phyloP scores from a whole-genome alignment of 2,888 invertebrate genomes.

The Lasioglossum marginatum region DNA sequence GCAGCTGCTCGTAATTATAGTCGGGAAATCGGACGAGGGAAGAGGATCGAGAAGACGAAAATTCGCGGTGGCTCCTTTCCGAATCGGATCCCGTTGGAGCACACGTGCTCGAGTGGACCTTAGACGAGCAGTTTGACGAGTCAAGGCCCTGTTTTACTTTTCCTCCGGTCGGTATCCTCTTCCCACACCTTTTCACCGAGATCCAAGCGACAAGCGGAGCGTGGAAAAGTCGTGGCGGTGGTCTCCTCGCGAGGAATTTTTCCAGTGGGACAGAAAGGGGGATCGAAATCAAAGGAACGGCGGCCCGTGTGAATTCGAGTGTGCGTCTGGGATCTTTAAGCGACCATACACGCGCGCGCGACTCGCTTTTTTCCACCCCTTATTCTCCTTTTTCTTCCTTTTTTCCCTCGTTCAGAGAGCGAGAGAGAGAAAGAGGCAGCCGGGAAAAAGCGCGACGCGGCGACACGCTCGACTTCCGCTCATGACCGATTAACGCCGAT shows the following conservation, averaged over 20 bases:
- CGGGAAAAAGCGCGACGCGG: constrained; percentile 13
- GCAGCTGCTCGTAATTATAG: constrained; percentile 52
- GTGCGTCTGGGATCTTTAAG: constrained; percentile 35
- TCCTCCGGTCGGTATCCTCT: constrained; percentile 6
- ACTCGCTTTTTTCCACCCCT: not conserved
- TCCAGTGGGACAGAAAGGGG: constrained; percentile 30
- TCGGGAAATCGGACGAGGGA: constrained; percentile 22
- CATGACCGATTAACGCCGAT: constrained; percentile 31
- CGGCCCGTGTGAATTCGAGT: constrained; percentile 61
- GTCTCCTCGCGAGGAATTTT: constrained; percentile 55
- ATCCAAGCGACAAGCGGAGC: constrained; percentile 54
- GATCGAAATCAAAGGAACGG: constrained; percentile 63
- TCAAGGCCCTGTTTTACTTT: constrained; percentile 28
- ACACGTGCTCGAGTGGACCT: constrained; percentile 62
- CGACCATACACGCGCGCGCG: constrained; percentile 21
- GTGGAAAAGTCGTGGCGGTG: constrained; percentile 52
- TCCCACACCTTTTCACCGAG: constrained; percentile 41
- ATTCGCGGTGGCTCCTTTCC: constrained; percentile 36
- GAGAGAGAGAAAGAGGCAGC: not conserved
- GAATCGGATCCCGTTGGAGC: constrained; percentile 46
- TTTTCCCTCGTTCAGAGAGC: not conserved
- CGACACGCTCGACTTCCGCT: constrained; percentile 16
- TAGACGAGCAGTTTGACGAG: constrained; percentile 55
- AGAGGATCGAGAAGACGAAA: constrained; percentile 32
- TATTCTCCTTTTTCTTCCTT: not conserved